Base-by-base conservation (phyloP, 2,888 invertebrate genomes). In the Pseudococcus jackbeardsleyi region DNA sequence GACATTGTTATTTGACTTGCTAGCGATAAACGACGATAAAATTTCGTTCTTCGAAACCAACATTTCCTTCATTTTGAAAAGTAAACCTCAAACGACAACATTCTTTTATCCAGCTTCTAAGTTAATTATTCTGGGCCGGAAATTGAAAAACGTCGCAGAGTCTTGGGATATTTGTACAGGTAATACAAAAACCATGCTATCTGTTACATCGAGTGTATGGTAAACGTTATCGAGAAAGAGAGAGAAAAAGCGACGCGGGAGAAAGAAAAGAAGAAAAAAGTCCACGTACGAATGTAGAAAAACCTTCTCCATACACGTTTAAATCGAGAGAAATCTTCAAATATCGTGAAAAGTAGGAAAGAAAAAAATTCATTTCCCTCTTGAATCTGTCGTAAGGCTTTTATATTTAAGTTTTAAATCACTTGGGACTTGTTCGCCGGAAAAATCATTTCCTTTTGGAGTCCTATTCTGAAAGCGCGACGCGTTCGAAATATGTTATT, bases 371-470 rank as follows among this genome's bases (percentile, higher is more conserved):
- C 86, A 86, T 86, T 86, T 86, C 86, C 86, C 86, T 86, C 86
- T 86, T 22, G 86, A 86, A 86, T 86, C 86, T 86, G 86, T 86
- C 86, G 86, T 86, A 86, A 86, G 86, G 86, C 72, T 86, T 86
- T 86, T 86, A 86, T 86, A 86, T 86, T 86, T 86, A 86, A 86
- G 86, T 86, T 86, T 86, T 86, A 86, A 86, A 86, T 86, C 86
- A 86, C 86, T 86, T 86, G 86, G 86, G 86, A 86, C 86, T 86
- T 86, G 86, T 86, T 86, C 86, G 68, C 86, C 72, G 86, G 86
- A 86, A 86, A 86, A 86, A 86, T 86, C 88, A 79, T 88, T 88
- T 88, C 79, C 88, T 79, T 82, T 82, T 22, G 19, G 79, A 82
- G 79, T 82, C 19, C 79, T 82, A 82, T 82, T 46, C 46, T 42